Evolutionary conservation across 2,113 vertebrate genomes (phyloP).

Genomic region (Echinops telfairi): DNA sequence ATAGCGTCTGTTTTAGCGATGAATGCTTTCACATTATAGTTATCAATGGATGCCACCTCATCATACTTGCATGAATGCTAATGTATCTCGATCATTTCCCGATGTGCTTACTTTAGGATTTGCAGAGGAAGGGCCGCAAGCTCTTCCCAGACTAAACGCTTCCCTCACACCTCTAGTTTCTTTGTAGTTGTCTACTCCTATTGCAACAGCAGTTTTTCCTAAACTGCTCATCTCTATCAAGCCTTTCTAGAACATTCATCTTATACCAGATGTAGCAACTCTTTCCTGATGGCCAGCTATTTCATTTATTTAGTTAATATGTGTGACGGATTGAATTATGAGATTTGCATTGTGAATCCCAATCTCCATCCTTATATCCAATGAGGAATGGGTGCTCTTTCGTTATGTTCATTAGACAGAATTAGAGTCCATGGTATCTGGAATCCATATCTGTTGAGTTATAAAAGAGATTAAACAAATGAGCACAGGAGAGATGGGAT

Average conservation of each 20-base stretch:
- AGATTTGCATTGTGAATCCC: not conserved
- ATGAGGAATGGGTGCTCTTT: not conserved
- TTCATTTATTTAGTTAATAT: conserved; percentile 53
- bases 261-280: conserved; percentile 44
- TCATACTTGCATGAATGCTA: not conserved
- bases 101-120: conserved; percentile 43
- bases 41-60: not conserved
- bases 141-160: not conserved
- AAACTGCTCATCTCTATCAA: not conserved
- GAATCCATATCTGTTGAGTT: not conserved
- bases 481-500: not conserved
- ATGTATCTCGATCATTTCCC: not conserved
- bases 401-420: not conserved
- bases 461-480: not conserved
- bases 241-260: conserved; percentile 50
- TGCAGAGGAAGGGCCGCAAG: not conserved
- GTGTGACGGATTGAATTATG: not conserved
- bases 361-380: not conserved
- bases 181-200: conserved; percentile 2
- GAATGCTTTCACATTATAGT: not conserved
- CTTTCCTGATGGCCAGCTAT: conserved; percentile 30
- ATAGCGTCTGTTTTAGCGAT: not conserved
- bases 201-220: conserved; percentile 17
- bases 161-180: not conserved
- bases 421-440: not conserved